Percentiles rank a stretch among this genome's conserved stretches.
These are phyloP conservation scores for Trochalopteron elliotii DNA, from an alignment of 2,113 vertebrate species.

Conservation along the genomic window DNA sequence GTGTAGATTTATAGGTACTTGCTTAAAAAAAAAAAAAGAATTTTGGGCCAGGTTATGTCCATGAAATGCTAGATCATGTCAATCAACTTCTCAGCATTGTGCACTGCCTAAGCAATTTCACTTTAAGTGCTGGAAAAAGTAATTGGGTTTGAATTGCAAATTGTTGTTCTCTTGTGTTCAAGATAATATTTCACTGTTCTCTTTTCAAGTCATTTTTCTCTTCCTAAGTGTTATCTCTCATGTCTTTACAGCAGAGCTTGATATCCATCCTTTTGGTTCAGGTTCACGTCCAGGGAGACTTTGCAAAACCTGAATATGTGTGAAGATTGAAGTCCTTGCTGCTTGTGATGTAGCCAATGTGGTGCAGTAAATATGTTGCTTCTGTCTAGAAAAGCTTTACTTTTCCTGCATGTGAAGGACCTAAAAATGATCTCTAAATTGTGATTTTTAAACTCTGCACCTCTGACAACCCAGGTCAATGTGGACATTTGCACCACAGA, in stretches of 20 bases:
- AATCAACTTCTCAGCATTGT: neutral
- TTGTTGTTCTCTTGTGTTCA: neutral
- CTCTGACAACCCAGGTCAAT: neutral
- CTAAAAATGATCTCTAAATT: neutral
- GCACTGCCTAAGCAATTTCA: neutral
- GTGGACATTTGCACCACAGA: neutral
- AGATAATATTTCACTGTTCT: neutral
- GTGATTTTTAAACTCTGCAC: neutral
- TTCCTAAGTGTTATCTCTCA: neutral
- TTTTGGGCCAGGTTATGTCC: neutral
- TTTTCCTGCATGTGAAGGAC: neutral
- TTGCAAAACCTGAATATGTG: neutral
- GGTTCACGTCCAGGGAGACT: neutral
- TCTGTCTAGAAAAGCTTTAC: neutral
- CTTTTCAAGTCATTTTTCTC: neutral
- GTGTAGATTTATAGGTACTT: neutral
- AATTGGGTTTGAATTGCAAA: neutral
- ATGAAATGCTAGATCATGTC: neutral
- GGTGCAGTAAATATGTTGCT: neutral
- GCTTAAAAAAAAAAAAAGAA: neutral
- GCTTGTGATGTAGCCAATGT: neutral
- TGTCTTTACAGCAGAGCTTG: neutral
- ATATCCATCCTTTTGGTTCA: neutral
- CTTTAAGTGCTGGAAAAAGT: neutral
- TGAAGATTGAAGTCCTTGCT: neutral